Base-by-base conservation (phyloP, 1,140 invertebrate genomes). In the Penaeus vannamei region DNA sequence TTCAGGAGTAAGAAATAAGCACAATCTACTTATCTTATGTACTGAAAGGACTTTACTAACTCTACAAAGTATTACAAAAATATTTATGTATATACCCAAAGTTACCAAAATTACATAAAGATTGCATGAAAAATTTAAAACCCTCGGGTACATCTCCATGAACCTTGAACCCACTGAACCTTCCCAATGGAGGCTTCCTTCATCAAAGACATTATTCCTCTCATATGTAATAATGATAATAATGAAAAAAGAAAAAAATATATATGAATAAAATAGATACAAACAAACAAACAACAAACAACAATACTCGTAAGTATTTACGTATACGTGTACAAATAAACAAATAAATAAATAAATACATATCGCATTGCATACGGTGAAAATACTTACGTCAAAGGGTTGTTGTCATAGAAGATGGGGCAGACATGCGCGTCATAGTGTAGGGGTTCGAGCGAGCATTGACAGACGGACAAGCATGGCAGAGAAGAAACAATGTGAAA, bases 401-500 rank as follows among this genome's bases (percentile, higher is more conserved):
- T 87, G 86, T 59, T 62, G 86, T 61, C 86, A 87, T n/a, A 82
- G 77, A 62, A 80, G 86, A 80, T 62, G 59, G 19, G 86, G 62
- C 69, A 32, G 46, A 36, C 86, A 87, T 87, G 86, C 86, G 86
- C 86, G 80, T 60, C 83, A 69, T 42, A 84, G 83, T 69, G 59
- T 22, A 60, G 59, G 79, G 86, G 86, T n/a, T 77, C 46, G 86
- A 87, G 77, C 86, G 86, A 84, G 83, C 83, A 84, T 84, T 84
- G 62, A 84, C 36, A 84, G 62, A 84, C 36, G 72, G 83, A 87
- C 86, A 87, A 87, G 86, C 86, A 87, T 80, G 86, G 80, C 86
- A 81, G 79, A 87, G 86, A 81, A 87, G 86, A 87, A 81, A 87
- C 77, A 81, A 69, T 87, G 77, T 87, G 79, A 87, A 87, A 87